A percentile compares a stretch with the other conserved stretches of the same genome.
phyloP scores from a whole-genome alignment of 2,888 invertebrate species.

The Euspilapteryx auroguttella region DNA sequence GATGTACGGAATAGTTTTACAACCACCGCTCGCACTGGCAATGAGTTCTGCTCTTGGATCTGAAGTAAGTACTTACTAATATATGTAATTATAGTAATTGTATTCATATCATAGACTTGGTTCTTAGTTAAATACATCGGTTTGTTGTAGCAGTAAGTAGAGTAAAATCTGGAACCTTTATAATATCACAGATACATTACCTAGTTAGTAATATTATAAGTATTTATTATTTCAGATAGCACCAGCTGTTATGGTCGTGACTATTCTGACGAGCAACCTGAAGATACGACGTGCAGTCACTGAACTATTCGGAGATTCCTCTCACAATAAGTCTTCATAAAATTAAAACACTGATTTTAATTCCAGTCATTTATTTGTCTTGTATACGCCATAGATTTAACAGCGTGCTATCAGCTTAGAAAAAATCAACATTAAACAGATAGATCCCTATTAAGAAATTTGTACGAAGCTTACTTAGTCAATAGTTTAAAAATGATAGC shows the following conservation, averaged over 20 bases:
- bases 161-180: too few relatives aligned
- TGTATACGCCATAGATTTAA: conserved; percentile 1
- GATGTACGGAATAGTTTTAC: conserved; percentile 12
- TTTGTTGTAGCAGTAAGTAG: too few relatives aligned
- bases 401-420: conserved; percentile 1
- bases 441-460: conserved; percentile 18
- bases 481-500: conserved; percentile 7
- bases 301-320: conserved; percentile 2
- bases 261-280: conserved; percentile 18
- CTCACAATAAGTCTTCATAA: conserved; percentile 2
- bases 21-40: conserved; percentile 16
- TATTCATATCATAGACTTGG: too few relatives aligned
- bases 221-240: conserved; percentile 14
- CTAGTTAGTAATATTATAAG: too few relatives aligned
- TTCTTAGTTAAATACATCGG: too few relatives aligned
- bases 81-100: not conserved
- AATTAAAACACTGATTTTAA: conserved; percentile 2
- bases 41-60: conserved; percentile 14
- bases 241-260: conserved; percentile 17
- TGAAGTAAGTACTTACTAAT: conserved; percentile 12
- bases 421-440: conserved; percentile 2
- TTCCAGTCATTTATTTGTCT: conserved; percentile 2
- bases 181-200: too few relatives aligned
- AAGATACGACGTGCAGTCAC: conserved; percentile 18
- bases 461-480: conserved; percentile 41